Percentiles rank a stretch among this genome's conserved stretches.
These are phyloP conservation scores for Drosophila stalkeri DNA, from an alignment of 2,888 invertebrate species.

Conservation along the genomic window DNA sequence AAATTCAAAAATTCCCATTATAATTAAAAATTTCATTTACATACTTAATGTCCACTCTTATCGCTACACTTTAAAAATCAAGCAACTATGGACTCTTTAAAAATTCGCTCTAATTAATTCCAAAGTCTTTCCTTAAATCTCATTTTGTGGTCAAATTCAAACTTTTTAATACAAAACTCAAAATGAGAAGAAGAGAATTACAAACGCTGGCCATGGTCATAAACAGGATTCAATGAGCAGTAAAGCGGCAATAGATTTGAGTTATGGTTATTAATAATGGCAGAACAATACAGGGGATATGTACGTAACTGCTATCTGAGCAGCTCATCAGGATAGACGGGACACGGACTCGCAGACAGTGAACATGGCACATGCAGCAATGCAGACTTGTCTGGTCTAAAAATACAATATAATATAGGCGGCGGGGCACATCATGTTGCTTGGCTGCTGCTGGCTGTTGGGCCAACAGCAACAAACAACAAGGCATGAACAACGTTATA, in stretches of 20 bases:
- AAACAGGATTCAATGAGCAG: constrained; percentile 76
- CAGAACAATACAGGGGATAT: constrained; percentile 20
- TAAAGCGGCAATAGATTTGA: constrained; percentile 81
- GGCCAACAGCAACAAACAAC: constrained; percentile 34
- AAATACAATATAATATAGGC: constrained; percentile 70
- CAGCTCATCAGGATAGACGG: constrained; percentile 24
- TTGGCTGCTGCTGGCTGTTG: constrained; percentile 23
- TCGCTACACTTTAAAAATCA: too few relatives aligned
- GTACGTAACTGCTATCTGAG: not conserved
- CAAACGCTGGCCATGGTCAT: constrained; percentile 54
- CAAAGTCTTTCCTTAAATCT: too few relatives aligned
- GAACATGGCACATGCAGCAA: constrained; percentile 61
- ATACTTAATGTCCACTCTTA: too few relatives aligned
- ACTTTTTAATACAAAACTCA: constrained; percentile 38
- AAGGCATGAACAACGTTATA: constrained; percentile 59
- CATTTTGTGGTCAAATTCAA: constrained; percentile 35
- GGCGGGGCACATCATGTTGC: constrained; percentile 43
- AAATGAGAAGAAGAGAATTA: constrained; percentile 18
- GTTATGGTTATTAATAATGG: constrained; percentile 82
- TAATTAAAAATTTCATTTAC: too few relatives aligned
- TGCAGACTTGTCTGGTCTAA: constrained; percentile 74
- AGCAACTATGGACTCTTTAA: too few relatives aligned
- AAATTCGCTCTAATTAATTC: too few relatives aligned
- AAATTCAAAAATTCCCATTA: too few relatives aligned
- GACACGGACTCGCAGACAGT: constrained; percentile 26